Percentiles rank a stretch among this genome's conserved stretches.
Conservation (phyloP, 92 coral and sea anemone genomes). For the Virgularia gustaviana region DNA sequence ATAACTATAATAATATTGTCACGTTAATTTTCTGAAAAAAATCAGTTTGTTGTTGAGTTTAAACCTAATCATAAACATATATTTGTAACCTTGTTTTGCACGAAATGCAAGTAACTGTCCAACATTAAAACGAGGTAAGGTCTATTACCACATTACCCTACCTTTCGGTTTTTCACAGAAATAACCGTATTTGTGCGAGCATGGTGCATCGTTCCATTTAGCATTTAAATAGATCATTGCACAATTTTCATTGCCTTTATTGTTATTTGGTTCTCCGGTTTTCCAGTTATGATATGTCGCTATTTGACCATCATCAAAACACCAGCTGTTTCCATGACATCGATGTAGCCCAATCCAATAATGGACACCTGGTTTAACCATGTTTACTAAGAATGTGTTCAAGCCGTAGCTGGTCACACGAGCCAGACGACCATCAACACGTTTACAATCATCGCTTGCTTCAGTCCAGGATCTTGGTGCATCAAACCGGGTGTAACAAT, state of each 20-base stretch:
- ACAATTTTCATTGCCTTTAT: background rate
- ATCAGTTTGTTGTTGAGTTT: too few species aligned
- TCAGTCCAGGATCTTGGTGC: background rate
- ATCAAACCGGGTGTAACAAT: background rate
- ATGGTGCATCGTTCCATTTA: background rate
- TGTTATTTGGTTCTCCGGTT: background rate
- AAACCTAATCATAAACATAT: too few species aligned
- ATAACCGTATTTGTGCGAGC: background rate
- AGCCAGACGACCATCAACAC: background rate
- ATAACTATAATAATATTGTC: too few species aligned
- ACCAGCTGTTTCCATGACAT: conserved; percentile 1
- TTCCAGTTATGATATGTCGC: background rate
- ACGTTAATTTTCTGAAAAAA: too few species aligned
- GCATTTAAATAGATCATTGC: background rate
- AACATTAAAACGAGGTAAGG: too few species aligned
- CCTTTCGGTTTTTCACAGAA: background rate
- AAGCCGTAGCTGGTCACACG: background rate
- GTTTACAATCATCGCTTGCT: background rate
- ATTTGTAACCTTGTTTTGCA: too few species aligned
- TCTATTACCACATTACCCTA: background rate
- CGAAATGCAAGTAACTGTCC: too few species aligned
- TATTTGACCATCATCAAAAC: background rate
- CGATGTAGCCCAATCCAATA: background rate
- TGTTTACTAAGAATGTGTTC: background rate
- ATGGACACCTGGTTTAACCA: background rate